Evolutionary conservation across 2,797 vertebrate genomes (phyloP), one percentile per base, ranked within the genome.

Genomic region (Acridotheres tristis): DNA sequence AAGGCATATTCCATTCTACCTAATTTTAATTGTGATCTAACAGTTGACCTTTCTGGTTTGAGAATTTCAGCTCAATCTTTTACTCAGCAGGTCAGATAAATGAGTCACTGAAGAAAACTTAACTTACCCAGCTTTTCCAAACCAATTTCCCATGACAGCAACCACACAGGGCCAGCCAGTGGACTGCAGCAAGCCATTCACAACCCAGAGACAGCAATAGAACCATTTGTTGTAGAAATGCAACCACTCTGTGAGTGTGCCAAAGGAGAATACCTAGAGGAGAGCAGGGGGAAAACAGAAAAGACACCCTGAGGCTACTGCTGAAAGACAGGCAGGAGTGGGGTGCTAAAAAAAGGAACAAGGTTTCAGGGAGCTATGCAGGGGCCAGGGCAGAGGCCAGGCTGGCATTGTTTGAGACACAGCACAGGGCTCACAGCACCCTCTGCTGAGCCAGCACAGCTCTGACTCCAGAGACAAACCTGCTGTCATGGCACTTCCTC

Each of bases 131-230:
- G 98, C 96, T 97, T 99, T 99, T 79, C 99, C 99, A 94, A 99
- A 99, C 99, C 99, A 99, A 98, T 99, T 99, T 91, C 99, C 99
- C 99, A 99, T 99, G 95, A 99, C 98, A 10, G 99, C 98, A 36
- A 99, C 99, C 36, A 99, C 99, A 17, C 99, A 99, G 87, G 99
- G 99, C 99, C 99, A 99, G 40, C 99, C 99, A 1, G 99, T 98
- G 2, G 99, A 99, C 97, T 99, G 99, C 95, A 99, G 97, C 94
- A 99, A 98, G 89, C 99, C 99, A 16, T 99, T 99, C 85, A 99
- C 96, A 77, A 99, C 97, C 99, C 99, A 99, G 73, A 99, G 97
- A 80, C 92, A 77, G 67, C 98, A 99, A 97, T 99, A 99, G 92
- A 99, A 98, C 95, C 98, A 98, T 87, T 98, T 95, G 94, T 98